Percentiles rank a stretch among this genome's conserved stretches.
Conservation (phyloP, 1,140 invertebrate species). For the Babylonia areolata region DNA sequence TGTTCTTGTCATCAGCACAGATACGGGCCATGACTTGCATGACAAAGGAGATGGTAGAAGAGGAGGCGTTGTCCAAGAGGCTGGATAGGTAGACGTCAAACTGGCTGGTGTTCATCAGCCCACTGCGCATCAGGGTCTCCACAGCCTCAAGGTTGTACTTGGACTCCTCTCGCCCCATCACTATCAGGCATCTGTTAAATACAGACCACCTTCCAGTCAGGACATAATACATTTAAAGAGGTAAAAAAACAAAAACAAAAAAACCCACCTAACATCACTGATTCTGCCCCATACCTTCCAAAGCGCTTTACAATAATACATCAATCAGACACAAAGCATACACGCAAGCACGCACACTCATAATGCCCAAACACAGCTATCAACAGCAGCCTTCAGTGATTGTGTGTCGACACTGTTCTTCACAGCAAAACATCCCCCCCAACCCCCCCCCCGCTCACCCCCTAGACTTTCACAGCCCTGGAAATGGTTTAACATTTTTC, state of each 20-base stretch:
- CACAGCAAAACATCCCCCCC: no score
- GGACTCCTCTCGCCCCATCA: conserved; percentile 88
- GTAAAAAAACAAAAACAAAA: neutral
- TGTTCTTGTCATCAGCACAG: conserved; percentile 87
- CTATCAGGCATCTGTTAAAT: conserved; percentile 79
- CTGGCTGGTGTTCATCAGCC: conserved; percentile 83
- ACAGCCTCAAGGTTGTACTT: conserved; percentile 94
- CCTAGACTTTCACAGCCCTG: no score
- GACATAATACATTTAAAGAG: neutral
- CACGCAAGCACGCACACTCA: no score
- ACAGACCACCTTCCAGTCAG: neutral
- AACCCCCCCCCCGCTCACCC: no score
- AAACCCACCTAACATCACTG: no score
- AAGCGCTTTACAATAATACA: no score
- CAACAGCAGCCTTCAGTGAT: no score
- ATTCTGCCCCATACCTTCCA: no score
- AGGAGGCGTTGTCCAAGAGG: conserved; percentile 91
- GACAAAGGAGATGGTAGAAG: conserved; percentile 89
- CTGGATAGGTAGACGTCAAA: conserved; percentile 89
- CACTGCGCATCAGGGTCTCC: conserved; percentile 88
- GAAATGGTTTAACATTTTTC: no score
- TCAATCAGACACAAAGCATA: no score
- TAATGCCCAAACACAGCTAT: no score
- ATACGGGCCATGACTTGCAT: conserved; percentile 94
- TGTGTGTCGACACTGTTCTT: no score